Conservation (phyloP, 2,797 vertebrate genomes). For the Sandelia bainsii region DNA sequence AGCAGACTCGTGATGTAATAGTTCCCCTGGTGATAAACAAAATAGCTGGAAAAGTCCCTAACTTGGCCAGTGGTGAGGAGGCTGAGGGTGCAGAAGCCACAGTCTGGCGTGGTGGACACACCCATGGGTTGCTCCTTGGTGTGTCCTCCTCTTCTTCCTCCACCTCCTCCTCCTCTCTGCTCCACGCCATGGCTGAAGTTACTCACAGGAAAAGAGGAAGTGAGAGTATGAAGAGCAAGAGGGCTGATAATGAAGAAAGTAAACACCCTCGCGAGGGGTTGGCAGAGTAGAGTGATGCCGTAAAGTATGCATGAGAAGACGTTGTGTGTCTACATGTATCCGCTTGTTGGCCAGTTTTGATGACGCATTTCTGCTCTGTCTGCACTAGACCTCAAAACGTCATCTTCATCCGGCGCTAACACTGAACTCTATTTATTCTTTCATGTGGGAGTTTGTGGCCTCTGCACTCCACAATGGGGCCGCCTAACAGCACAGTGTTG, state of each 20-base stretch:
- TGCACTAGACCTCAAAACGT: constrained; percentile 77
- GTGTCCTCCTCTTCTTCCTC: constrained; percentile 62
- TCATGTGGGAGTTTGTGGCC: constrained; percentile 62
- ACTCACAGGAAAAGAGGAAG: constrained; percentile 75
- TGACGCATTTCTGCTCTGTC: constrained; percentile 81
- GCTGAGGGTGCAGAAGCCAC: constrained; percentile 71
- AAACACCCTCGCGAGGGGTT: constrained; percentile 74
- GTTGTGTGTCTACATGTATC: constrained; percentile 47
- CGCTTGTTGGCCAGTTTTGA: constrained; percentile 63
- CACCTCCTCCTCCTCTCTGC: constrained; percentile 48
- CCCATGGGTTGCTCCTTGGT: constrained; percentile 74
- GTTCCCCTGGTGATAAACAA: constrained; percentile 65
- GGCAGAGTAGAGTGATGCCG: constrained; percentile 60
- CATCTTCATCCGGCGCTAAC: constrained; percentile 56
- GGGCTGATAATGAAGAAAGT: constrained; percentile 54
- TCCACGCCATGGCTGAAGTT: constrained; percentile 72
- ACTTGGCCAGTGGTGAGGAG: constrained; percentile 49
- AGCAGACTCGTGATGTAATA: constrained; percentile 53
- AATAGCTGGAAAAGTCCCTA: constrained; percentile 77
- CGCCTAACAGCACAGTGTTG: constrained; percentile 56
- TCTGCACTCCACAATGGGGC: constrained; percentile 50
- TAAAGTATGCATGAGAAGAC: constrained; percentile 49
- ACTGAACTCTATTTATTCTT: constrained; percentile 77
- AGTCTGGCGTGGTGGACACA: constrained; percentile 78
- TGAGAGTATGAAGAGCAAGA: constrained; percentile 48